phyloP scores from a whole-genome alignment of 2,797 vertebrate species.

The Poecilia wingei region DNA sequence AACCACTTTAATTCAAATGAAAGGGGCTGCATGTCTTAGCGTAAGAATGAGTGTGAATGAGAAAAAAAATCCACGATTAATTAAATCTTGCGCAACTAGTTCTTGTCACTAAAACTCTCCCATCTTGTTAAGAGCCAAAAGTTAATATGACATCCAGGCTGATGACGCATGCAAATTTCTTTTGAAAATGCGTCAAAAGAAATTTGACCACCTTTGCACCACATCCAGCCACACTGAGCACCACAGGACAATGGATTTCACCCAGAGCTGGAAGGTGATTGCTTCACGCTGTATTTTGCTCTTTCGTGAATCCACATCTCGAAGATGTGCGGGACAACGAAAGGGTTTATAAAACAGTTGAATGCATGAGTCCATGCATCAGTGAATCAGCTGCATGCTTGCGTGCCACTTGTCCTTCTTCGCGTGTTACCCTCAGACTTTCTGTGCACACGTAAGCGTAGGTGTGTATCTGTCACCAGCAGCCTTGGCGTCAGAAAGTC shows the following conservation, averaged over 20 bases:
- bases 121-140: background rate
- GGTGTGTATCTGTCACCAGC: constrained; percentile 61
- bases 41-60: background rate
- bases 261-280: constrained; percentile 17
- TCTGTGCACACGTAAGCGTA: constrained; percentile 19
- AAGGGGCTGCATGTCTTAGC: background rate
- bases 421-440: constrained; percentile 11
- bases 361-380: background rate
- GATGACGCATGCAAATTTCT: background rate
- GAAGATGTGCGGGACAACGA: constrained; percentile 11
- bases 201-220: background rate
- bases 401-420: constrained; percentile 25
- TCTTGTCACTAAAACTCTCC: background rate
- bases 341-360: constrained; percentile 13
- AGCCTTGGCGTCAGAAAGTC: constrained; percentile 76
- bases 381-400: constrained; percentile 1
- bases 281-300: constrained; percentile 2
- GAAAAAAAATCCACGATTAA: background rate
- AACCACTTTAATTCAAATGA: background rate
- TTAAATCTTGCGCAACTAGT: background rate
- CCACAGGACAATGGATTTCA: constrained; percentile 19
- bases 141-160: background rate
- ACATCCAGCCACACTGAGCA: background rate
- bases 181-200: background rate
- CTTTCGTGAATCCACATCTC: background rate